Evolutionary conservation across 2,113 vertebrate species (phyloP), one percentile per base, ranked within the genome.

Genomic region (Dipodomys ordii): DNA sequence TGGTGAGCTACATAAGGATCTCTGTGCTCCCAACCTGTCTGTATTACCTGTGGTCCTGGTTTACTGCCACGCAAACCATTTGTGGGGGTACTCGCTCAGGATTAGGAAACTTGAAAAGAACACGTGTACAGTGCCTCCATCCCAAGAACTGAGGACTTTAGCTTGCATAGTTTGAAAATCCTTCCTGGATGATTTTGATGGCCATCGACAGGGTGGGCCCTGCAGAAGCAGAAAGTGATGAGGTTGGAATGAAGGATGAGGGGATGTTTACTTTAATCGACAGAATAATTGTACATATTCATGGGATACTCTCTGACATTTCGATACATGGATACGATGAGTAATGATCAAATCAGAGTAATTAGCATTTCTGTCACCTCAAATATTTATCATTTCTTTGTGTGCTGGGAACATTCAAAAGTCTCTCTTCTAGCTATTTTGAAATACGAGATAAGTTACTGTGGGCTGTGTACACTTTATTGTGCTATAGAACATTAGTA

Each of bases 351-450:
- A 83, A 20, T 69, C 39, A 78, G 19, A 30, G 11, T 5, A 71
- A 88, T 93, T 88, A 83, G 30, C 73, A 78, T 78, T 83, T 78
- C 65, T 49, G 30, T 83, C 78, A 76, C 68, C 77, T 67, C 20
- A 68, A 68, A 67, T 27, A 82, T 74, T 67, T 22, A 62, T 89
- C 92, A 78, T 77, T 62, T 62, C 85, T 78, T 88, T 93, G 49
- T 68, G n/a, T 78, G 39, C 39, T 69, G 30, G 30, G 30, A 62
- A 83, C 53, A 71, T 39, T 71, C 22, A 78, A 77, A 69, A 71
- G 28, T 78, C 49, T 74, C 19, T 85, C 90, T 68, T 76, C 23
- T 76, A 74, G 35, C 71, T 88, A 30, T 69, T 83, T 77, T 77
- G 64, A 68, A 83, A 71, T 67, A 76, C 39, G 53, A 76, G 76